These are phyloP conservation scores for Leucopsar rothschildi DNA, from an alignment of 2,113 vertebrate genomes.

Conservation along the genomic window DNA sequence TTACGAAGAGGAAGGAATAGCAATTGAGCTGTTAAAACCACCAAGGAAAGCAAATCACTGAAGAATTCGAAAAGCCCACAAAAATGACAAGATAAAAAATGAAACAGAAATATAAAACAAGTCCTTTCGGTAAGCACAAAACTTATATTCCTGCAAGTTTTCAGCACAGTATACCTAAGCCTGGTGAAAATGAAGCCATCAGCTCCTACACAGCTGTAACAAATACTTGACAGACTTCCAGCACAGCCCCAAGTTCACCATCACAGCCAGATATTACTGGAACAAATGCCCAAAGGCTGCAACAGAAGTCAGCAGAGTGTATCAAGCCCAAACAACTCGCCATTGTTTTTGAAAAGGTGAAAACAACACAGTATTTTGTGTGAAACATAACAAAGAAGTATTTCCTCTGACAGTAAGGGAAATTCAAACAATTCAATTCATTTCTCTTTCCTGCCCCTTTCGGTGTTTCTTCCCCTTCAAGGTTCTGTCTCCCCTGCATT, in stretches of 20 bases:
- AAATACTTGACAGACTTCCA: slow-evolving; percentile 4
- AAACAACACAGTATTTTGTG: background rate
- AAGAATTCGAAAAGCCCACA: background rate
- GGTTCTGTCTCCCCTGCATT: background rate
- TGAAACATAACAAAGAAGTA: background rate
- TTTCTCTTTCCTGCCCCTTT: background rate
- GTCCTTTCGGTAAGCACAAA: background rate
- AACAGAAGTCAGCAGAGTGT: background rate
- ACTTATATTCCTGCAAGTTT: background rate
- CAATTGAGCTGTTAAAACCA: background rate
- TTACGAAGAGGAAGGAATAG: background rate
- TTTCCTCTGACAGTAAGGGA: background rate
- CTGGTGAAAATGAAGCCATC: background rate
- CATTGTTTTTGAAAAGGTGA: slow-evolving; percentile 14
- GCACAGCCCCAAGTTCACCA: background rate
- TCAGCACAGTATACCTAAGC: background rate
- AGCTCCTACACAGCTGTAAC: background rate
- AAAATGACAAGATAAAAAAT: background rate
- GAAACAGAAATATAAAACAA: background rate
- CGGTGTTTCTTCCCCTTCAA: background rate
- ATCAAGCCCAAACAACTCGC: background rate
- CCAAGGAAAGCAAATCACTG: background rate
- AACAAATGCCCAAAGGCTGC: slow-evolving; percentile 1
- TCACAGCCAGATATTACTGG: slow-evolving; percentile 9
- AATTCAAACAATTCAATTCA: background rate